Base-by-base conservation (phyloP, 2,888 invertebrate species). In the Corythucha ciliata region DNA sequence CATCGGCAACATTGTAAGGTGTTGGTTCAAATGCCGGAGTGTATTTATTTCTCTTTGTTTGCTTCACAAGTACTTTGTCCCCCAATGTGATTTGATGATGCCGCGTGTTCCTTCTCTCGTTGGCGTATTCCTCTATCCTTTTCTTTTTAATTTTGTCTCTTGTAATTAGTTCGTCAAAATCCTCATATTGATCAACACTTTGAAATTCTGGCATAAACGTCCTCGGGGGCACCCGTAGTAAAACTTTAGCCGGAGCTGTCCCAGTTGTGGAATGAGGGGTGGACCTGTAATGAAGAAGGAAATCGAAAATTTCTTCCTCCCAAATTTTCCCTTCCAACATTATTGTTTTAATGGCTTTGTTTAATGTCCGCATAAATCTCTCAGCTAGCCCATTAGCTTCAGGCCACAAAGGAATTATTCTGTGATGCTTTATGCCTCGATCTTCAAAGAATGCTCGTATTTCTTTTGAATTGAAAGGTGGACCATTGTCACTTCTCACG, bases 351-450 rank as follows among this genome's bases (percentile, higher is more conserved):
- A 48, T 33, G 7, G 25, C n/a, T 26, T 37, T 48, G 4, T 39
- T 48, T 8, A 48, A n/a, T 10, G 48, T 48, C n/a, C 37, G n/a
- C 25, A 48, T 25, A 18, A 48, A 48, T 18, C 39, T 36, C 37
- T 48, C 48, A 12, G 37, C 21, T 20, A 4, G 36, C 12, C 39
- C 37, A 37, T 48, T 48, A 6, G 48, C 24, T 33, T 41, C 37
- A 6, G 48, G 39, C 39, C 48, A 48, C 6, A 14, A 37, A 21
- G 39, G 48, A 6, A 39, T 48, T 8, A 48, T 12, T 14, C 39
- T 22, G 26, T 39, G 36, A 3, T 22, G 7, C 18, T 48, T 37
- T 10, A 20, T 22, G 3, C 48, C 36, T 39, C 20, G 26, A 16
- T 39, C 12, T 7, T 41, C 5, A 2, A 48, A 18, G 25, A 48